These are phyloP conservation scores for Delphinapterus leucas DNA, from an alignment of 2,113 vertebrate genomes.

Conservation along the genomic window DNA sequence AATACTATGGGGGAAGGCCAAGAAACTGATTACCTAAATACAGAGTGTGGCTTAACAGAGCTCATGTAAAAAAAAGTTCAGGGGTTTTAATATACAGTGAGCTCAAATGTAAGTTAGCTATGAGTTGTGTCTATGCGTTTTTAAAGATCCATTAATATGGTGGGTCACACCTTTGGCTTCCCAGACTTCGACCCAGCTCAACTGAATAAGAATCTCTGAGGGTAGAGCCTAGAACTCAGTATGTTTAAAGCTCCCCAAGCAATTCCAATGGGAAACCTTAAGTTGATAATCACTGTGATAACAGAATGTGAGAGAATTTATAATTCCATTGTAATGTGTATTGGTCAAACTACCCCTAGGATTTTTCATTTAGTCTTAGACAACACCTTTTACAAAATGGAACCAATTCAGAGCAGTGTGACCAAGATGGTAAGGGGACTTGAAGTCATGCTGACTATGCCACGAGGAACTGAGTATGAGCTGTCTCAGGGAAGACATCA, in stretches of 20 bases:
- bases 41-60: background rate
- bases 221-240: background rate
- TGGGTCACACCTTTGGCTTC: background rate
- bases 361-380: background rate
- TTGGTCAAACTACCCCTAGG: background rate
- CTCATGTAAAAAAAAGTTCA: background rate
- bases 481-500: background rate
- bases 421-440: background rate
- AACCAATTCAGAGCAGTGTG: background rate
- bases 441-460: background rate
- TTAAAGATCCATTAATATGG: background rate
- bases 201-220: background rate
- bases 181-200: background rate
- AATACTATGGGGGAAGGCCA: background rate
- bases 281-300: background rate
- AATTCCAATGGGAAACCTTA: background rate
- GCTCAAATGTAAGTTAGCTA: conserved; percentile 24
- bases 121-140: background rate
- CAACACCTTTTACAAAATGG: background rate
- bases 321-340: background rate
- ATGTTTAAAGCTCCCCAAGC: background rate
- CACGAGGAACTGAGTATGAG: background rate
- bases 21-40: background rate
- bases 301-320: background rate
- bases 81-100: background rate